Evolutionary conservation across 2,113 vertebrate species (phyloP).

Genomic region (Lepus americanus): DNA sequence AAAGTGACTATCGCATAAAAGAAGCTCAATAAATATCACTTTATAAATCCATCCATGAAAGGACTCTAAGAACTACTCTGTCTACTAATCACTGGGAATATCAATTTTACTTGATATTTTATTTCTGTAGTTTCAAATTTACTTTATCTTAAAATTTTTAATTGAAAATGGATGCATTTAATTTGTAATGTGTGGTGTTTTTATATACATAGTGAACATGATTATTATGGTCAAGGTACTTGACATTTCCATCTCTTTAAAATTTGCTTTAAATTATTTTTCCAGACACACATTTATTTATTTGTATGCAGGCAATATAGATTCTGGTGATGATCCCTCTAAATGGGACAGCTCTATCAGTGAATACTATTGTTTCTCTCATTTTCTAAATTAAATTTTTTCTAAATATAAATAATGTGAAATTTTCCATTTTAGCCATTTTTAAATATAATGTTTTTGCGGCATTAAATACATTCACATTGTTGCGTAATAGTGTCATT

Average conservation of each 20-base stretch:
- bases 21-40: constrained; percentile 6
- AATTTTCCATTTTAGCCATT: constrained; percentile 14
- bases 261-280: background rate
- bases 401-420: constrained; percentile 26
- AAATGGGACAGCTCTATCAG: background rate
- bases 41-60: constrained; percentile 18
- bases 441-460: background rate
- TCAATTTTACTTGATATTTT: background rate
- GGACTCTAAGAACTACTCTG: background rate
- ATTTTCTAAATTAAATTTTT: constrained; percentile 4
- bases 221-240: background rate
- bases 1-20: background rate
- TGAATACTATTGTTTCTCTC: background rate
- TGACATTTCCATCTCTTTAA: background rate
- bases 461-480: background rate
- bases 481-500: constrained; percentile 7
- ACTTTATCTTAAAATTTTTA: background rate
- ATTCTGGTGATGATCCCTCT: background rate
- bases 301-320: background rate
- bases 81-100: background rate
- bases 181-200: background rate
- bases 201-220: background rate
- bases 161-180: background rate
- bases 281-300: background rate
- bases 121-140: constrained; percentile 11